Conservation (phyloP, 2,888 invertebrate genomes). For the Pemphredon lugubris region DNA sequence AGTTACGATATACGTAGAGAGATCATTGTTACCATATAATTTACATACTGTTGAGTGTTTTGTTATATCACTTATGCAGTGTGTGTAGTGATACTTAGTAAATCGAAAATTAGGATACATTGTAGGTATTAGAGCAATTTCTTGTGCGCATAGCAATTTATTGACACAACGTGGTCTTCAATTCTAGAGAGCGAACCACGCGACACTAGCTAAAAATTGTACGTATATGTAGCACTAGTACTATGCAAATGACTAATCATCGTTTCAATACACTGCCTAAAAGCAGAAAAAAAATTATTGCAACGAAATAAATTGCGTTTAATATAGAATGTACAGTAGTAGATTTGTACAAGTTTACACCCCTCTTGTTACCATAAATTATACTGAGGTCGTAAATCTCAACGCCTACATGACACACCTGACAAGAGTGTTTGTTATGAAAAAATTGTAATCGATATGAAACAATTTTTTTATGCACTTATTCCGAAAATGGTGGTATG, state of each 20-base stretch:
- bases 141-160: slow-evolving; percentile 5
- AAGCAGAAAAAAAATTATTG: too few species aligned
- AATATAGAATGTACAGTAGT: slow-evolving; percentile 8
- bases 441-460: too few species aligned
- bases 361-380: not conserved
- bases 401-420: not conserved
- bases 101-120: slow-evolving; percentile 4
- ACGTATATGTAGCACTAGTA: not conserved
- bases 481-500: too few species aligned
- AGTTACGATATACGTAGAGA: not conserved
- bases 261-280: slow-evolving; percentile 35
- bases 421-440: too few species aligned
- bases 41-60: not conserved
- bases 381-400: slow-evolving; percentile 1
- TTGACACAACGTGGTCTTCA: not conserved
- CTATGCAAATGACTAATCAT: not conserved
- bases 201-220: not conserved
- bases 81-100: slow-evolving; percentile 7
- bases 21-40: not conserved
- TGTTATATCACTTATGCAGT: slow-evolving; percentile 13
- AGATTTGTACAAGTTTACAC: slow-evolving; percentile 17
- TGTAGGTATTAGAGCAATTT: slow-evolving; percentile 7
- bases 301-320: slow-evolving; percentile 3
- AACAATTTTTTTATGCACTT: too few species aligned
- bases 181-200: slow-evolving; percentile 5